Conservation (phyloP, 2,113 vertebrate species). For the Azemiops feae region DNA sequence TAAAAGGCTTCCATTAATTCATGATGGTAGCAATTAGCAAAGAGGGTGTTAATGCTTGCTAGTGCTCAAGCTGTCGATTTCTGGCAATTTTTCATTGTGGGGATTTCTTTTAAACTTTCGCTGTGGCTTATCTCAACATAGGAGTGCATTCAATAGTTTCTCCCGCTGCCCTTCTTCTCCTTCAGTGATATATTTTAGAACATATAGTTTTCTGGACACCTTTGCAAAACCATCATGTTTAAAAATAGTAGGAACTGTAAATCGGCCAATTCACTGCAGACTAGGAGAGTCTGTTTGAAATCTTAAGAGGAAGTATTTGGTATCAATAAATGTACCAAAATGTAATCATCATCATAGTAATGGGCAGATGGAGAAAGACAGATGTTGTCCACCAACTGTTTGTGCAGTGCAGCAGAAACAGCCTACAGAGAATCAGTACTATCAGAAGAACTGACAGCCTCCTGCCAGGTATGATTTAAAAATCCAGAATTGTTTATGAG, state of each 20-base stretch:
- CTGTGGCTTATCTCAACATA: conserved; percentile 39
- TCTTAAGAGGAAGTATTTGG: neutral
- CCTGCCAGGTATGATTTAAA: conserved; percentile 2
- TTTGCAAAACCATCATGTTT: neutral
- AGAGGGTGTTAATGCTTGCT: conserved; percentile 57
- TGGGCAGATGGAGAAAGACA: conserved; percentile 5
- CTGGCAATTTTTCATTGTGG: conserved; percentile 10
- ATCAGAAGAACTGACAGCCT: neutral
- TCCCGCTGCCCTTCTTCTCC: too few species aligned
- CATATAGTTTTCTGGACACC: neutral
- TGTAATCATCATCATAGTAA: neutral
- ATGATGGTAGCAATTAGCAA: conserved; percentile 73
- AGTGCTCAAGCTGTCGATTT: conserved; percentile 65
- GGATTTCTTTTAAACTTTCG: conserved; percentile 45
- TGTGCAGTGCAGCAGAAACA: conserved; percentile 10
- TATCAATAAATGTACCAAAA: neutral
- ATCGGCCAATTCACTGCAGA: neutral
- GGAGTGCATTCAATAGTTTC: conserved; percentile 2
- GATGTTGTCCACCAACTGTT: conserved; percentile 1
- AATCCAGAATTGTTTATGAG: neutral
- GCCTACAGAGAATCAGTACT: neutral
- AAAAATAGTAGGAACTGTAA: neutral
- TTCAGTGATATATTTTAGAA: conserved; percentile 1
- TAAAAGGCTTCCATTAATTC: conserved; percentile 72
- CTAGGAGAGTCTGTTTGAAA: neutral